Conservation (phyloP, 2,113 vertebrate species). For the Thinocorus orbignyianus region DNA sequence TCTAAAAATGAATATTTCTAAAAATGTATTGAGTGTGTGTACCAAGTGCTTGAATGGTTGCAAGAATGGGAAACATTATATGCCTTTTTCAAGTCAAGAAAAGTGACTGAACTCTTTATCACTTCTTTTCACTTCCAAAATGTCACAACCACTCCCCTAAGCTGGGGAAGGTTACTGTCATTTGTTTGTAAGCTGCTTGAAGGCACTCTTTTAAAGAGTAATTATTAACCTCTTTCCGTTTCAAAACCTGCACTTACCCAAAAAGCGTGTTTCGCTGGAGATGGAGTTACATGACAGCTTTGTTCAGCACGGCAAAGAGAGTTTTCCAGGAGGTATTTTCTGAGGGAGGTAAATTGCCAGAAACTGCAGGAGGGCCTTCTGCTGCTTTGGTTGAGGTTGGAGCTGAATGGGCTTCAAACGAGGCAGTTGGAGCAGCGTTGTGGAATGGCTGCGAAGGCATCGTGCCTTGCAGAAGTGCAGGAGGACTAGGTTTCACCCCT, state of each 20-base stretch:
- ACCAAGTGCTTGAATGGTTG: not conserved
- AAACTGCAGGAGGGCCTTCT: not conserved
- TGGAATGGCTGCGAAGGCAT: fast-evolving
- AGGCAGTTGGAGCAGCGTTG: fast-evolving
- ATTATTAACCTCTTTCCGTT: slow-evolving; percentile 34
- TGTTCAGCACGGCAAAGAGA: not conserved
- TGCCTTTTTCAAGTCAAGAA: slow-evolving; percentile 14
- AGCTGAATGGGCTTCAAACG: not conserved
- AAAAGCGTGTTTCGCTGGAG: not conserved
- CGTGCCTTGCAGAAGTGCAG: not conserved
- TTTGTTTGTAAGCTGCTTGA: slow-evolving; percentile 61
- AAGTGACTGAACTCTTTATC: slow-evolving; percentile 23
- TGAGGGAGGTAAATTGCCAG: not conserved
- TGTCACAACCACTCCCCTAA: slow-evolving; percentile 38
- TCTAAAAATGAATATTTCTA: slow-evolving; percentile 8
- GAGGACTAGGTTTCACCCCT: not conserved
- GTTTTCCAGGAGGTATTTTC: not conserved
- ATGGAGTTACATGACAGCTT: not conserved
- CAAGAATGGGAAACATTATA: slow-evolving; percentile 12
- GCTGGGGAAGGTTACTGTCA: slow-evolving; percentile 1
- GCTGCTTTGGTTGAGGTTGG: not conserved
- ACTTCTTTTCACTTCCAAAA: slow-evolving; percentile 37
- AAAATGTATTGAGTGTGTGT: not conserved
- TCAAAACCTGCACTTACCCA: slow-evolving; percentile 2
- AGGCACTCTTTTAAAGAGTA: not conserved